phyloP scores from a whole-genome alignment of 2,113 vertebrate species.

The Oryzias woworae region DNA sequence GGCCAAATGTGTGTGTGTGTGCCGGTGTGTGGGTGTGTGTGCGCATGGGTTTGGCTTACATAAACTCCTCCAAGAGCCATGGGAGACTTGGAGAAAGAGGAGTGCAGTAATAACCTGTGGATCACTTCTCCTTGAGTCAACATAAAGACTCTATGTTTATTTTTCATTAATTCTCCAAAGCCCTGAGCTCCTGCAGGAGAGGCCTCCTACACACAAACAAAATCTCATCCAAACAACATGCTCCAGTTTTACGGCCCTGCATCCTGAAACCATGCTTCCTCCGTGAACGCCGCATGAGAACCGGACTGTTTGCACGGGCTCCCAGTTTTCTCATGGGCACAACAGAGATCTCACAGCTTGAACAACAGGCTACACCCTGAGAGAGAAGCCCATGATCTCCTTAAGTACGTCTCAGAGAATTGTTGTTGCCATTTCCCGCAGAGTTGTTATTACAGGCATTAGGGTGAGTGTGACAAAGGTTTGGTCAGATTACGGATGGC shows the following conservation, averaged over 20 bases:
- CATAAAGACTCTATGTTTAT: constrained; percentile 63
- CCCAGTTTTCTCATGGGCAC: constrained; percentile 24
- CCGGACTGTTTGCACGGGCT: constrained; percentile 18
- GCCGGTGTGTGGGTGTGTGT: constrained; percentile 16
- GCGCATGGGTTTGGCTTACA: constrained; percentile 41
- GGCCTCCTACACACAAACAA: constrained; percentile 33
- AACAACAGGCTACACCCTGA: constrained; percentile 42
- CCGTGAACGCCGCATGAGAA: constrained; percentile 24
- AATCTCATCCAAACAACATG: constrained; percentile 21
- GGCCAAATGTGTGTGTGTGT: constrained; percentile 15
- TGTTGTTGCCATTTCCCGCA: constrained; percentile 46
- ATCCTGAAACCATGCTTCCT: constrained; percentile 11
- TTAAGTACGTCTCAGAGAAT: constrained; percentile 54
- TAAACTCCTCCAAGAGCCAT: constrained; percentile 54
- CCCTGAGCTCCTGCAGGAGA: constrained; percentile 48
- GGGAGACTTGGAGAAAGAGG: constrained; percentile 56
- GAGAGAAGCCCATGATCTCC: constrained; percentile 53
- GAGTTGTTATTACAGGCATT: constrained; percentile 62
- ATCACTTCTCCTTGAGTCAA: constrained; percentile 65
- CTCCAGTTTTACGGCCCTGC: constrained; percentile 7
- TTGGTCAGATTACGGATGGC: constrained; percentile 23
- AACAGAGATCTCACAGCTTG: constrained; percentile 21
- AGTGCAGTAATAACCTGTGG: constrained; percentile 62
- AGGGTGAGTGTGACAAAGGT: constrained; percentile 32
- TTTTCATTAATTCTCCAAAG: constrained; percentile 70